Evolutionary conservation across 2,888 invertebrate genomes (phyloP), one percentile per base, ranked within the genome.

Genomic region (Phortica magna): DNA sequence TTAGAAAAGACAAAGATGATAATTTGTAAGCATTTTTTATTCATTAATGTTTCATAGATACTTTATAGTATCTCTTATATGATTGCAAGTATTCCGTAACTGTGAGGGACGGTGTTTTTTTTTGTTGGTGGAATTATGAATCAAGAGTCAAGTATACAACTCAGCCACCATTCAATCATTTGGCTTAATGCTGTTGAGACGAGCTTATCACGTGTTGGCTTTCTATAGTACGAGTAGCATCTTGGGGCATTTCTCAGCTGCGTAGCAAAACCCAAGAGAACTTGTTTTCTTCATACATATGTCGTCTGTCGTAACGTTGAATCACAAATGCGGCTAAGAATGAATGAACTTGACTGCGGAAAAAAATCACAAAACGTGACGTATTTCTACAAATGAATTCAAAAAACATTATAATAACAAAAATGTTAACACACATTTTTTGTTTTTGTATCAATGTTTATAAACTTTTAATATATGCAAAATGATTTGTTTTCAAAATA

Each of bases 401-500:
- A 65, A 65, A 41, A 65, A 6, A 65, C 39, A 65, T 39, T 41
- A 65, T n/a, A 65, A 6, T 14, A 12, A 65, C 39, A 65, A 65
- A 39, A 65, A 65, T 65, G 39, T 42, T 67, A 67, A 42, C 41
- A 42, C 42, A 67, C 7, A 41, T 67, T 64, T 9, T 31, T 31
- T 31, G 31, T 31, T 31, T 31, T 31, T 31, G 31, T 31, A 31
- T 19, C 12, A 64, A 67, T 67, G 14, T 39, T 65, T 65, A 31
- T 14, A 65, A 65, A 65, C 39, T 42, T 67, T 67, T 42, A 67
- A 42, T 67, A 17, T 67, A 67, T 67, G 14, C 67, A 67, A 67
- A 67, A 41, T 31, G 12, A 42, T 41, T 41, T 9, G 9, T 48
- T 48, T 9, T 14, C 14, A 2, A 12, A 48, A 48, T 48, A 48